phyloP scores from a whole-genome alignment of 2,888 invertebrate genomes.

The Drosophila leonis region DNA sequence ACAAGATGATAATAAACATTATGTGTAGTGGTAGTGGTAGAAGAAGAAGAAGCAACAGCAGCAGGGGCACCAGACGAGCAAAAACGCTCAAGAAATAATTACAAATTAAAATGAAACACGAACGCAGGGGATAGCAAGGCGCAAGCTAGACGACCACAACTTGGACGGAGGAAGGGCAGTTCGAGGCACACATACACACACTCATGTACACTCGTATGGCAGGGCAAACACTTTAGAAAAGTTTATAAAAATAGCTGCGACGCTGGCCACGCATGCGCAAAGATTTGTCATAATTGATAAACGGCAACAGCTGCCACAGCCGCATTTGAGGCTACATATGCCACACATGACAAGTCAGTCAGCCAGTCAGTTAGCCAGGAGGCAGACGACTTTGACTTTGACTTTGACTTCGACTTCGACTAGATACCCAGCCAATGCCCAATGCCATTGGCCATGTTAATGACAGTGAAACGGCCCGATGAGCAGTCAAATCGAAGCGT shows the following conservation, averaged over 20 bases:
- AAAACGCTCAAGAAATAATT: slow-evolving; percentile 76
- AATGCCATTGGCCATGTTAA: slow-evolving; percentile 45
- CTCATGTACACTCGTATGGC: background rate
- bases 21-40: slow-evolving; percentile 9
- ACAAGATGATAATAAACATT: slow-evolving; percentile 57
- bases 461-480: slow-evolving; percentile 65
- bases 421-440: slow-evolving; percentile 15
- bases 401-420: slow-evolving; percentile 23
- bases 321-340: slow-evolving; percentile 50
- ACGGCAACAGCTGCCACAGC: slow-evolving; percentile 53
- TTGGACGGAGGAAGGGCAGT: background rate
- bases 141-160: slow-evolving; percentile 1
- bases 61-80: slow-evolving; percentile 34
- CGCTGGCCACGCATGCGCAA: slow-evolving; percentile 84
- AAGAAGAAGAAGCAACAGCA: slow-evolving; percentile 16
- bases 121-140: slow-evolving; percentile 41
- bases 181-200: background rate
- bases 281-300: slow-evolving; percentile 86
- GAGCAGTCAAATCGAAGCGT: slow-evolving; percentile 69
- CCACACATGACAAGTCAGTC: slow-evolving; percentile 58
- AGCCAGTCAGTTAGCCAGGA: slow-evolving; percentile 19
- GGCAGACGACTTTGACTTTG: slow-evolving; percentile 29
- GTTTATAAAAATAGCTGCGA: slow-evolving; percentile 71
- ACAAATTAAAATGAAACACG: slow-evolving; percentile 79
- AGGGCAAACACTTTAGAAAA: slow-evolving; percentile 42